Conservation (phyloP, 2,888 invertebrate genomes). For the Drosophila hawaiiensis region DNA sequence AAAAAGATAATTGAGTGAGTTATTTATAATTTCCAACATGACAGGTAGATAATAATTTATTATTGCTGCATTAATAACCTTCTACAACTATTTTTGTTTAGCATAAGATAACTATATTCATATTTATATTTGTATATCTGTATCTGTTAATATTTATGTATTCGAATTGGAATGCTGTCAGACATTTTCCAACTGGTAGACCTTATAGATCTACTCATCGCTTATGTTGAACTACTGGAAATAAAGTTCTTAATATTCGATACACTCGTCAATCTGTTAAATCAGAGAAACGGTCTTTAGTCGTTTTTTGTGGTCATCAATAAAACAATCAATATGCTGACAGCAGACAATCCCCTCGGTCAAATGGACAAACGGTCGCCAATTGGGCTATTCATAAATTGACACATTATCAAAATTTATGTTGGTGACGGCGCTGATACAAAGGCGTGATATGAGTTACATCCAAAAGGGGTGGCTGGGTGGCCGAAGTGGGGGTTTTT, state of each 20-base stretch:
- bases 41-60: background rate
- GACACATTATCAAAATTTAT: conserved; percentile 81
- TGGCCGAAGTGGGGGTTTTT: background rate
- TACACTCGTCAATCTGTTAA: conserved; percentile 57
- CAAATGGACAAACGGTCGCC: conserved; percentile 47
- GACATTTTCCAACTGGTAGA: background rate
- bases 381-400: conserved; percentile 73
- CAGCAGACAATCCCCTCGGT: conserved; percentile 67
- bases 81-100: background rate
- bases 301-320: conserved; percentile 52
- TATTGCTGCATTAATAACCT: background rate
- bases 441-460: conserved; percentile 68
- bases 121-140: background rate
- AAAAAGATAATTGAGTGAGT: background rate
- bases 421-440: conserved; percentile 42
- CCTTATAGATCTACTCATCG: conserved; percentile 13
- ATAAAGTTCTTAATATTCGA: conserved; percentile 36
- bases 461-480: background rate
- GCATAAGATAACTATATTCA: background rate
- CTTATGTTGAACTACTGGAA: conserved; percentile 18
- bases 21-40: background rate
- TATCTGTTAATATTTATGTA: background rate
- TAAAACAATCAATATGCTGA: conserved; percentile 81
- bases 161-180: background rate
- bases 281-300: background rate